phyloP scores from a whole-genome alignment of 30 jellyfish, hydroid and myxozoan species.

The Calvadosia cruxmelitensis region DNA sequence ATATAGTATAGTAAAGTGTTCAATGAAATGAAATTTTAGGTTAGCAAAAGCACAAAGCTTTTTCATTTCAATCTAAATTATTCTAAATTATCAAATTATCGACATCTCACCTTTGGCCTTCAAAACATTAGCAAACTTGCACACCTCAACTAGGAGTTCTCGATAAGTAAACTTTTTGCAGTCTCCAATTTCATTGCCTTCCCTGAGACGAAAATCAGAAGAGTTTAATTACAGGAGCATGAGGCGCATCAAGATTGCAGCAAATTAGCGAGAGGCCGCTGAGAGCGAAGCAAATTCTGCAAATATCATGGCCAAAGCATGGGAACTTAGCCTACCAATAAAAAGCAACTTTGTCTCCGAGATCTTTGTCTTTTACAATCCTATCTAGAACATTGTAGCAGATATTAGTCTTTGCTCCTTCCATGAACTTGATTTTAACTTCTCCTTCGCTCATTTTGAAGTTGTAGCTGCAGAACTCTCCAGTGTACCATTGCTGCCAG shows the following conservation, averaged over 20 bases:
- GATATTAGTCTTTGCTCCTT: slow-evolving; percentile 89
- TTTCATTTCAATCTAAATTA: too few relatives aligned
- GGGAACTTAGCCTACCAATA: slow-evolving; percentile 43
- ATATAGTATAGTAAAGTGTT: too few relatives aligned
- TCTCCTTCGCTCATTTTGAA: slow-evolving; percentile 60
- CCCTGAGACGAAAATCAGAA: slow-evolving; percentile 34
- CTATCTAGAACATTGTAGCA: slow-evolving; percentile 87
- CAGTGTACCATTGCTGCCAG: slow-evolving; percentile 73
- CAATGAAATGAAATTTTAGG: too few relatives aligned
- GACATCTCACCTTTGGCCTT: slow-evolving; percentile 54
- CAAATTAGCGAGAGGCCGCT: not conserved
- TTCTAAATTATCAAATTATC: too few relatives aligned
- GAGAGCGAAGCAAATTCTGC: not conserved
- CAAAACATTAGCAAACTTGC: slow-evolving; percentile 87
- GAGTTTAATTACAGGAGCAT: too few relatives aligned
- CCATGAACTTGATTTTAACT: slow-evolving; percentile 72
- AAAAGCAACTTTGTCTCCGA: slow-evolving; percentile 81
- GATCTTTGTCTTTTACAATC: slow-evolving; percentile 37
- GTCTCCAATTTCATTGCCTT: slow-evolving; percentile 77
- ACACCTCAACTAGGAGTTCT: slow-evolving; percentile 53
- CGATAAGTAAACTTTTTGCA: slow-evolving; percentile 37
- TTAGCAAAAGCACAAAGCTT: too few relatives aligned
- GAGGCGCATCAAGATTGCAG: too few relatives aligned
- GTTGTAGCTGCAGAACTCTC: slow-evolving; percentile 66
- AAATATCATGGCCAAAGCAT: not conserved